These are phyloP conservation scores for Helicoverpa assulta DNA, from an alignment of 2,888 invertebrate species.

Conservation along the genomic window DNA sequence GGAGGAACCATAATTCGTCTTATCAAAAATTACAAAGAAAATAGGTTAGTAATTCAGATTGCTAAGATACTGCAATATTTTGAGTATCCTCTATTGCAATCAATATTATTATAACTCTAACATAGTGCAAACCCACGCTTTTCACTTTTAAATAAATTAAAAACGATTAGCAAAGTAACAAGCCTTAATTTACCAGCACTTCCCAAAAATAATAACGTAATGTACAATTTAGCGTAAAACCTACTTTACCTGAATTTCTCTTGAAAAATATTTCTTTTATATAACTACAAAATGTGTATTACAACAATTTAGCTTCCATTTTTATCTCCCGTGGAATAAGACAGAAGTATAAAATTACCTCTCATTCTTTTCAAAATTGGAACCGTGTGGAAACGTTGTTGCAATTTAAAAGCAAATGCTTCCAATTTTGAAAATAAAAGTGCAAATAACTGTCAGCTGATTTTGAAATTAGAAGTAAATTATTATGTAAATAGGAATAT, in stretches of 20 bases:
- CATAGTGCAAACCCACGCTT: too few species aligned
- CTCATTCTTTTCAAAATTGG: conserved; percentile 40
- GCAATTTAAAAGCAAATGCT: conserved; percentile 39
- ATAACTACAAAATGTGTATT: conserved; percentile 7
- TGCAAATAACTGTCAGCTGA: conserved; percentile 15
- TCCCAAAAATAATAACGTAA: too few species aligned
- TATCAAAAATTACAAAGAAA: too few species aligned
- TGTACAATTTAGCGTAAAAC: background rate
- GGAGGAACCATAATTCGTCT: background rate
- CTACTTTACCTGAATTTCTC: background rate
- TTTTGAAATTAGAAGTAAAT: conserved; percentile 36
- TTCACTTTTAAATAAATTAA: background rate
- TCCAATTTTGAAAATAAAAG: conserved; percentile 47
- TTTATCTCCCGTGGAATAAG: background rate
- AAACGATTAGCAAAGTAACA: background rate
- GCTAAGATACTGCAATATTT: too few species aligned
- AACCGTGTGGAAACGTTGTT: conserved; percentile 34
- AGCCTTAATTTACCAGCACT: background rate
- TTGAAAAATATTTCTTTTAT: conserved; percentile 11
- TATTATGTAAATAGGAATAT: conserved; percentile 14
- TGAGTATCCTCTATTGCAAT: too few species aligned
- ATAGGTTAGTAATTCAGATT: too few species aligned
- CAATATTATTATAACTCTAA: too few species aligned
- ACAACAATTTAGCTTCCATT: conserved; percentile 6
- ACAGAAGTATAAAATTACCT: conserved; percentile 31